A percentile compares a stretch with the other conserved stretches of the same genome.
Evolutionary conservation across 2,888 invertebrate genomes (phyloP).

Genomic region (Spisula subtruncata): DNA sequence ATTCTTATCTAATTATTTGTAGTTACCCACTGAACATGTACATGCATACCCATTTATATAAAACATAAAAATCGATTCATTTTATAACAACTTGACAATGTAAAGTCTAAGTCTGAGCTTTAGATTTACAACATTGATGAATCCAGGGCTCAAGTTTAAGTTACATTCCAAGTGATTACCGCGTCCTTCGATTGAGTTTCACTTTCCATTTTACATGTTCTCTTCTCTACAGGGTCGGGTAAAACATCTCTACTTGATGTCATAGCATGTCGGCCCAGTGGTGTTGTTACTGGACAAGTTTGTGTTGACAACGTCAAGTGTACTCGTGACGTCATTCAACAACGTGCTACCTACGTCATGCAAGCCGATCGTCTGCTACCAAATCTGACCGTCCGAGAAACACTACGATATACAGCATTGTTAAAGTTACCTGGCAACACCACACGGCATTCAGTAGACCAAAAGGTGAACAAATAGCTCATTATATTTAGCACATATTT

Average conservation of each 20-base stretch:
- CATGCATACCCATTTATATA: too few relatives aligned
- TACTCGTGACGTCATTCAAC: slow-evolving; percentile 92
- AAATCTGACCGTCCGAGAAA: slow-evolving; percentile 95
- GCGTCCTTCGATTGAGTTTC: too few relatives aligned
- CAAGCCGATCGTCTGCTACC: slow-evolving; percentile 94
- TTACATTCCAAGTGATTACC: too few relatives aligned
- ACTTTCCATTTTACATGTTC: too few relatives aligned
- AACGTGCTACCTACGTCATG: slow-evolving; percentile 94
- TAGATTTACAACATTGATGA: too few relatives aligned
- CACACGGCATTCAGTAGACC: slow-evolving; percentile 43
- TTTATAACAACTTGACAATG: too few relatives aligned
- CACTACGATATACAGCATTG: slow-evolving; percentile 83
- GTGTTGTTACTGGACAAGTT: slow-evolving; percentile 72
- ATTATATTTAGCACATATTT: too few relatives aligned
- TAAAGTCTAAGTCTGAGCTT: too few relatives aligned
- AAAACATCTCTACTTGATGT: slow-evolving; percentile 97
- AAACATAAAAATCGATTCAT: too few relatives aligned
- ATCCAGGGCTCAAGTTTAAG: too few relatives aligned
- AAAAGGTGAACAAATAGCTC: slow-evolving; percentile 55
- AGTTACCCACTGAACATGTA: too few relatives aligned
- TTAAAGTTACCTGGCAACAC: slow-evolving; percentile 85
- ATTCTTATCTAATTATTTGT: too few relatives aligned
- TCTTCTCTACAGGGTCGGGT: slow-evolving; percentile 57
- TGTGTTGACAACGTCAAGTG: slow-evolving; percentile 69
- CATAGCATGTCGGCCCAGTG: slow-evolving; percentile 90